phyloP scores from a whole-genome alignment of 2,113 vertebrate genomes.

The Cichladusa arquata region DNA sequence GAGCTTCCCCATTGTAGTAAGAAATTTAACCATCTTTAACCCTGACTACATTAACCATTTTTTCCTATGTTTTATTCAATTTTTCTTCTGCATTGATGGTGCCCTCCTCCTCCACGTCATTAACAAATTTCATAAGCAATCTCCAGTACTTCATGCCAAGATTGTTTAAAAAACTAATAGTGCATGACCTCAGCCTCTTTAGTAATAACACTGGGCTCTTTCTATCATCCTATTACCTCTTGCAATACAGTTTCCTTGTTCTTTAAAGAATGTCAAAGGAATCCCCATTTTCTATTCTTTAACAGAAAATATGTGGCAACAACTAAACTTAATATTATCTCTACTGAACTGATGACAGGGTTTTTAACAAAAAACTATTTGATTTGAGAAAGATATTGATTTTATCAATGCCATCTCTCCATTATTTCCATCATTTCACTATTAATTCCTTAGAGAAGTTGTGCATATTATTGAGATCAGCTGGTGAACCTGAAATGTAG shows the following conservation, averaged over 20 bases:
- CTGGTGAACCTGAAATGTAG: background rate
- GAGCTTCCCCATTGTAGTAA: background rate
- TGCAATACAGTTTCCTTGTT: background rate
- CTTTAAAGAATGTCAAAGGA: background rate
- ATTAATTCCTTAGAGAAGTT: background rate
- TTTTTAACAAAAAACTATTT: background rate
- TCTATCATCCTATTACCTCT: background rate
- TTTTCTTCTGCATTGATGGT: background rate
- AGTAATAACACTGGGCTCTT: background rate
- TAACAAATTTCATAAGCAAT: background rate
- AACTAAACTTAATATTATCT: background rate
- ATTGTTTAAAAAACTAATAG: background rate
- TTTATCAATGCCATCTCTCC: background rate
- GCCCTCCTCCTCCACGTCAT: background rate
- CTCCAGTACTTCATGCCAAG: background rate
- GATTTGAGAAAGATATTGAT: background rate
- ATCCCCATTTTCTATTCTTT: background rate
- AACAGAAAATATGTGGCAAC: background rate
- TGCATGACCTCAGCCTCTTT: background rate
- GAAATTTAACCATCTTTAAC: background rate
- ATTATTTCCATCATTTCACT: background rate
- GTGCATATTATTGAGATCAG: background rate
- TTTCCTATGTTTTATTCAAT: background rate
- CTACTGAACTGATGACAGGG: background rate
- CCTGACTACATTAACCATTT: background rate